These are phyloP conservation scores for Hormiphora californensis DNA, from an alignment of 37 sponge, comb jelly and placozoan genomes.

Conservation along the genomic window DNA sequence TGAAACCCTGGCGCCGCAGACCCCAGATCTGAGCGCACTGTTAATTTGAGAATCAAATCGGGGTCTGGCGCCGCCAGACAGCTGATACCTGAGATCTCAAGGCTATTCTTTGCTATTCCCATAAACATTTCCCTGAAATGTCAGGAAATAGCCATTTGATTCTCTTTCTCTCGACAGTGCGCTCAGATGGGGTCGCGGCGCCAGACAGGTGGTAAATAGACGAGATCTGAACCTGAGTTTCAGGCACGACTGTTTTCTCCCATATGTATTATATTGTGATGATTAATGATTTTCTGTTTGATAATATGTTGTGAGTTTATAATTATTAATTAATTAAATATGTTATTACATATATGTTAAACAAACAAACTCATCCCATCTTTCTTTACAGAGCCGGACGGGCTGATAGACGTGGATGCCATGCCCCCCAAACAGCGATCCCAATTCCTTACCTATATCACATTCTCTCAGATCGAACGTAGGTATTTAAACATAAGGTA, in stretches of 20 bases:
- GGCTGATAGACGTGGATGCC: neutral
- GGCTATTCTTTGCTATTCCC: too few relatives aligned
- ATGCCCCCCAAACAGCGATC: neutral
- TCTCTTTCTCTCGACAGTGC: too few relatives aligned
- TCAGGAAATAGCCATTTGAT: too few relatives aligned
- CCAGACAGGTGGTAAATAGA: too few relatives aligned
- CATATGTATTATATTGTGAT: neutral
- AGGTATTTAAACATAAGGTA: neutral
- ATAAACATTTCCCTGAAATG: too few relatives aligned
- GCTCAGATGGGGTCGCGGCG: too few relatives aligned
- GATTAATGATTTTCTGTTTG: neutral
- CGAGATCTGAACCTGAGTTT: neutral
- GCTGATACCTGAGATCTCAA: too few relatives aligned
- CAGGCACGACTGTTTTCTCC: neutral
- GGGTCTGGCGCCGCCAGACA: too few relatives aligned
- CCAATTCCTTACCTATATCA: slow-evolving; percentile 20
- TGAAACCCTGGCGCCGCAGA: too few relatives aligned
- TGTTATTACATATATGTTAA: neutral
- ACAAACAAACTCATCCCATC: neutral
- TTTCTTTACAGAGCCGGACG: neutral
- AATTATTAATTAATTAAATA: neutral
- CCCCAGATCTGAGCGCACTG: too few relatives aligned
- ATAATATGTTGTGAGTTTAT: neutral
- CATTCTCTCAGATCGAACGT: slow-evolving; percentile 15
- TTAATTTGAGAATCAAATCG: too few relatives aligned